phyloP scores from a whole-genome alignment of 30 jellyfish, hydroid and myxozoan species.

The Phacellophora camtschatica region DNA sequence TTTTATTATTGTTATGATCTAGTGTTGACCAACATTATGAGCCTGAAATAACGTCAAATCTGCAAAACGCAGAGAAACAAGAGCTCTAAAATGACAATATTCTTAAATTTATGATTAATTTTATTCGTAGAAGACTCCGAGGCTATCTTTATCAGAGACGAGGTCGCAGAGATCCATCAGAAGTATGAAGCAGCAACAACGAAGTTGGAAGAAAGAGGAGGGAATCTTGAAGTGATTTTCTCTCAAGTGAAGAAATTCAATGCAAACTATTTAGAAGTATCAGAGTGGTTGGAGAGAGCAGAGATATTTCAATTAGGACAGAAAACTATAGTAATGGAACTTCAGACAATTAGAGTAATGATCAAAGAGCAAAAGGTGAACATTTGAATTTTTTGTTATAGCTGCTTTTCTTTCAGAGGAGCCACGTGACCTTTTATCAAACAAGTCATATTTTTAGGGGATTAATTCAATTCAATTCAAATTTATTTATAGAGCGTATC shows the following conservation, averaged over 20 bases:
- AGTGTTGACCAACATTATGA: too few species aligned
- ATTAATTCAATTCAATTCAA: too few species aligned
- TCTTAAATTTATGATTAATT: too few species aligned
- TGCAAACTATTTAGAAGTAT: constrained; percentile 55
- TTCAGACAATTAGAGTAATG: constrained; percentile 41
- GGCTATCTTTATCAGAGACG: constrained; percentile 45
- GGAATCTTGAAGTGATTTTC: constrained; percentile 68
- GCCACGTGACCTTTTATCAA: too few species aligned
- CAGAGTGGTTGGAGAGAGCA: constrained; percentile 91
- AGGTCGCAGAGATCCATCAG: constrained; percentile 62
- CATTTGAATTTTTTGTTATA: not conserved
- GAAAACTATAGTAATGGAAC: constrained; percentile 38
- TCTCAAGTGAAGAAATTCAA: constrained; percentile 81
- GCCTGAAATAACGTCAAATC: too few species aligned
- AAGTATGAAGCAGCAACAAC: constrained; percentile 55
- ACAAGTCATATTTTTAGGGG: too few species aligned
- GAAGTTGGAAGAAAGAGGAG: constrained; percentile 82
- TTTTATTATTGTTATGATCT: too few species aligned
- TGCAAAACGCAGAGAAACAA: too few species aligned
- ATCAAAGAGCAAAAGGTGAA: constrained; percentile 69
- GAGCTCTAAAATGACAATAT: too few species aligned
- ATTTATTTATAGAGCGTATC: too few species aligned
- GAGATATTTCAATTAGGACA: constrained; percentile 66
- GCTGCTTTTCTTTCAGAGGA: too few species aligned
- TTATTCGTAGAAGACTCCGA: constrained; percentile 4